Percentiles rank a stretch among this genome's conserved stretches.
Evolutionary conservation across 1,140 invertebrate species (phyloP).

Genomic region (Trichomalopsis sarcophagae): DNA sequence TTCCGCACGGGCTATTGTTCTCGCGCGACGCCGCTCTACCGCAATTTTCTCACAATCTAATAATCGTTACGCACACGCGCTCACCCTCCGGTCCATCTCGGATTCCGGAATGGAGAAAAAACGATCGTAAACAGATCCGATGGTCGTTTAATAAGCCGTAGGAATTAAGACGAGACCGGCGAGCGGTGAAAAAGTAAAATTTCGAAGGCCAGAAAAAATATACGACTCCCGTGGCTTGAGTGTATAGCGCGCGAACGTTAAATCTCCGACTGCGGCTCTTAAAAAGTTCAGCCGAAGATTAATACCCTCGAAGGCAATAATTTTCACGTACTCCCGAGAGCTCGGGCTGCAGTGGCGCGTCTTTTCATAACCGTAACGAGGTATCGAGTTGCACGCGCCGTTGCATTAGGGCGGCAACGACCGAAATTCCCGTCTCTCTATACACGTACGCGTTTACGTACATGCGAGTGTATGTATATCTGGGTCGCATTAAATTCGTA

Average conservation of each 20-base stretch:
- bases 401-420: constrained; percentile 27
- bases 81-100: background rate
- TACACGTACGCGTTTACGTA: no score
- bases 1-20: no score
- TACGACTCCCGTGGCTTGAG: background rate
- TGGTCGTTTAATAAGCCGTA: background rate
- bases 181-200: background rate
- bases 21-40: no score
- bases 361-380: constrained; percentile 38
- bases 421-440: background rate
- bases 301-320: constrained; percentile 43
- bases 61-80: background rate
- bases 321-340: constrained; percentile 14
- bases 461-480: background rate
- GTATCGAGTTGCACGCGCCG: constrained; percentile 29
- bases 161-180: constrained; percentile 15
- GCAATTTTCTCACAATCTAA: background rate
- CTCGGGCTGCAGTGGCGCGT: background rate
- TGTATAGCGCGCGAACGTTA: background rate
- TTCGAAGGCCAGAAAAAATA: constrained; percentile 7
- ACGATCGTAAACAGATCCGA: background rate
- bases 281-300: constrained; percentile 23
- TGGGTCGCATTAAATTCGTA: background rate
- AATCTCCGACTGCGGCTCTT: background rate
- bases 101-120: background rate